Evolutionary conservation across 2,113 vertebrate genomes (phyloP), one percentile per base, ranked within the genome.

Genomic region (Plotosus lineatus): DNA sequence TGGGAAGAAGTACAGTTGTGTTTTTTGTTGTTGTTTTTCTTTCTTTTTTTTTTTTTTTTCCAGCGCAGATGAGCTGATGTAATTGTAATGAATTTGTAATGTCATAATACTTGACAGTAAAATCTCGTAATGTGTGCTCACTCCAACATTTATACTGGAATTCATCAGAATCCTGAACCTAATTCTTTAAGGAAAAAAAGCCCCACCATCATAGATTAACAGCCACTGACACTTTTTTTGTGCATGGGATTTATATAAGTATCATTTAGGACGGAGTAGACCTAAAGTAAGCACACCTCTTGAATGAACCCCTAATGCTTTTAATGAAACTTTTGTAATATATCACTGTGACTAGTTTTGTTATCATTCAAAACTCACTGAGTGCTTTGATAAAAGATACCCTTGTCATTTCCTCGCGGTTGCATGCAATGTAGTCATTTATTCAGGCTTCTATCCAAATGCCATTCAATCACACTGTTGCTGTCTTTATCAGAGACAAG

Each of bases 401-500:
- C 50, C 63, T 56, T 71, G 36, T 85, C 61, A 61, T 79, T 38
- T 69, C 44, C 73, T 83, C 66, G 84, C 77, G 68, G 73, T 77
- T 83, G 63, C 66, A 83, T 28, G 73, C 33, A 76, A 44, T 48
- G 28, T 48, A 78, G 80, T 50, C 78, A 63, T 85, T 83, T 85
- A 61, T 77, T 28, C 50, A 74, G 74, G 81, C 46, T 63, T 17
- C 26, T 51, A 56, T 44, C 51, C 74, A 77, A 80, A 77, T 69
- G 66, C 58, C 31, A 42, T 77, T 85, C 77, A 77, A 26, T 56
- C 80, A 58, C 36, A 44, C 12, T 14, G 51, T 51, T 83, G n/a
- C 9, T 53, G 60, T 89, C 69, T 84, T 82, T 85, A 84, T 44
- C 87, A 88, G 75, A 84, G 85, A 77, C 94, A 94, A 92, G 95